Base-by-base conservation (phyloP, 1,140 invertebrate genomes). In the Drosophila murphyi region DNA sequence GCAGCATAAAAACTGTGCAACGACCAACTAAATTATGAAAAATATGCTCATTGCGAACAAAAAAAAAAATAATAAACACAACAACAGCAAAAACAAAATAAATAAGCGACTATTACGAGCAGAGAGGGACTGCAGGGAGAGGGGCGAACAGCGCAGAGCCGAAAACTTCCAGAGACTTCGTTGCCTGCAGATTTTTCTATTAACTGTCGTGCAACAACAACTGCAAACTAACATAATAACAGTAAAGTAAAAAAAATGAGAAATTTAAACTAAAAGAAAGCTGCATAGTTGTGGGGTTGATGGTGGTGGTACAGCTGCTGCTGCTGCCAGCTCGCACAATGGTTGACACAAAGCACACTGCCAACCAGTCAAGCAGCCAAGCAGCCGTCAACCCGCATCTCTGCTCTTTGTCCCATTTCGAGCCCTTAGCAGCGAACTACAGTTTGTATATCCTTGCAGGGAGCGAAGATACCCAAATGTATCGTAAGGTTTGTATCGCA, bases 1-100 rank as follows among this genome's bases (percentile, higher is more conserved):
- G 20, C 20, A 20, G 55, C 51, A 52, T 32, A 10, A 73, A 67
- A 52, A 67, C 54, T 67, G 52, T 52, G 60, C 79, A 67, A 61
- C 67, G 76, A 76, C 80, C 83, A 76, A 72, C 80, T 80, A 85
- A 85, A 83, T 83, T 83, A 83, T 83, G 80, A 83, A 85, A 83
- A 85, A 83, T 72, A 76, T 55, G 79, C 67, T 63, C 62, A 59
- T 60, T 79, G 75, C 56, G 65, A 48, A 43, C 28, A 32, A 45
- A 54, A 29, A 56, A 56, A 52, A 35, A 34, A 5, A 45, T 3
- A 39, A 48, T 3, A 48, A 68, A 41, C 1, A 35, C 3, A 20
- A 39, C 7, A 41, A 29, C 10, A 45, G n/a, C 41, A 28, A 70
- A 74, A 72, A 82, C 4, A 35, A 60, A 43, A 47, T 47, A 60